A percentile compares a stretch with the other conserved stretches of the same genome.
phyloP scores from a whole-genome alignment of 2,888 invertebrate genomes.

The Hyposoter dolosus region DNA sequence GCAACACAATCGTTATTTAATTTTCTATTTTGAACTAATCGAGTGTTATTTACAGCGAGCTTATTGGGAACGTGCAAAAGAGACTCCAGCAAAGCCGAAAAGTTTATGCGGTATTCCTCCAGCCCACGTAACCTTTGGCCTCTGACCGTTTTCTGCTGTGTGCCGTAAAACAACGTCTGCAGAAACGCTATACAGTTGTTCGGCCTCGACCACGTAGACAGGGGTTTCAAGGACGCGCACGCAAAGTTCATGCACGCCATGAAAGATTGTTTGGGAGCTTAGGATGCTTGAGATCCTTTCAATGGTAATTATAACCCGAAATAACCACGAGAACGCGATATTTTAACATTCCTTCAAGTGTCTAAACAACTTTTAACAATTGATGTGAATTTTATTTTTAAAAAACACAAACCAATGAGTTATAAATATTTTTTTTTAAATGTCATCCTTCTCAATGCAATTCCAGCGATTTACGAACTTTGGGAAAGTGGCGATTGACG shows the following conservation, averaged over 20 bases:
- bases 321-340: not conserved
- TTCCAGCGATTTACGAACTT: too few species aligned
- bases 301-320: slow-evolving; percentile 7
- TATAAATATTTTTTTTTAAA: not conserved
- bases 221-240: slow-evolving; percentile 68
- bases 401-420: not conserved
- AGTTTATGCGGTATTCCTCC: slow-evolving; percentile 40
- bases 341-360: not conserved
- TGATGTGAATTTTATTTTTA: not conserved
- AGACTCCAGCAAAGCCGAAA: slow-evolving; percentile 21
- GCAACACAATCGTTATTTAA: not conserved
- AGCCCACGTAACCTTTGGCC: slow-evolving; percentile 65
- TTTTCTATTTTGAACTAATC: not conserved
- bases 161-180: slow-evolving; percentile 34
- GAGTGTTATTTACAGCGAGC: slow-evolving; percentile 23
- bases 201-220: slow-evolving; percentile 35
- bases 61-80: slow-evolving; percentile 18
- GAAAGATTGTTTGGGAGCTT: slow-evolving; percentile 26
- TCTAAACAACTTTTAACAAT: not conserved
- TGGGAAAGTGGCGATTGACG: not conserved
- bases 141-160: slow-evolving; percentile 6
- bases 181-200: slow-evolving; percentile 17
- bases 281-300: slow-evolving; percentile 29
- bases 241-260: slow-evolving; percentile 67
- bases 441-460: too few species aligned